Base-by-base conservation (phyloP, 1,140 invertebrate species). In the Nilaparvata lugens region DNA sequence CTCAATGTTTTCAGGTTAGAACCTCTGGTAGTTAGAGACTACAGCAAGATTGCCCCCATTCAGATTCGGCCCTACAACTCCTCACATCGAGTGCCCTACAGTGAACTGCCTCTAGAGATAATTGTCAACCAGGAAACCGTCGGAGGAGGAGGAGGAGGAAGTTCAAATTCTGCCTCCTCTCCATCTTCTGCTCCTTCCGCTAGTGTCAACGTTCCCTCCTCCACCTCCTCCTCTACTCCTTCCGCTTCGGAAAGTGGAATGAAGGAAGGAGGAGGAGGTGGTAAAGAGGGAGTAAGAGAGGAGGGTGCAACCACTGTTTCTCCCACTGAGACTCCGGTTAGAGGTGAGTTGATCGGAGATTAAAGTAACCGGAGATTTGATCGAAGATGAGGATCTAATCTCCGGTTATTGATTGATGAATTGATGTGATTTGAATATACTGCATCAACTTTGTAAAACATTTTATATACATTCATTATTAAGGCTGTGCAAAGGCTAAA, bases 21-120 rank as follows among this genome's bases (percentile, higher is more conserved):
- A 70, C 88, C 88, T 43, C 73, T 91, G 21, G 73, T 88, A 25
- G 77, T 85, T 60, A 80, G 81, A 65, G 80, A 81, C 56, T 89
- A 87, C 65, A 74, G 78, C 38, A 79, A 81, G 68, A 80, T 88
- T 56, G 78, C 82, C 56, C 87, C 87, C 38, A 72, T 89, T 56
- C 73, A 79, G 28, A 83, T 89, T 62, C 80, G 83, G 56, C 75
- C 81, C 4, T 83, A 81, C 76, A 77, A 69, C 69, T 76, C 52
- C 64, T 75, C 43, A 74, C 77, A 38, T 76, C 79, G 65, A 68
- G 71, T 58, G 66, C 76, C 67, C 13, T 84, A 73, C 68, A 73
- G 54, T 69, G 68, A 72, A 66, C 70, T 74, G 70, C 73, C 63
- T 67, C 76, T 67, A 63, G 77, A 74, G 68, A 58, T 74, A 68